Percentiles rank a stretch among this genome's conserved stretches.
Evolutionary conservation across 2,888 invertebrate genomes (phyloP).

Genomic region (Dryadula phaetusa): DNA sequence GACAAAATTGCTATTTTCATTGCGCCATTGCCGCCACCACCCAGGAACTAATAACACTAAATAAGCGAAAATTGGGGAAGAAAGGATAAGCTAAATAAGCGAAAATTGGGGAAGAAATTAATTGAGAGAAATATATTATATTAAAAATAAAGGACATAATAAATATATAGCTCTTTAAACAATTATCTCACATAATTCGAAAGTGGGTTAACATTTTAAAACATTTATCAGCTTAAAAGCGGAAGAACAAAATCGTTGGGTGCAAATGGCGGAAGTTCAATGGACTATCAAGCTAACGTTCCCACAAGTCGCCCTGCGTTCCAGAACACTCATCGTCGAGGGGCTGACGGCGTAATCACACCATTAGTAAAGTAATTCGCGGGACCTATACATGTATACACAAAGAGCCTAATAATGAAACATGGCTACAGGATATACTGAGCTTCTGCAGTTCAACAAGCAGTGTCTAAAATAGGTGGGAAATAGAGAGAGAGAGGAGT

Average conservation of each 20-base stretch:
- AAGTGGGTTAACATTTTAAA: constrained; percentile 10
- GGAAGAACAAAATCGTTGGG: constrained; percentile 40
- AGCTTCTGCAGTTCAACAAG: not conserved
- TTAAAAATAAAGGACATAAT: not conserved
- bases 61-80: too few species aligned
- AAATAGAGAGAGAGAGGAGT: not conserved
- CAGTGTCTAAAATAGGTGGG: not conserved
- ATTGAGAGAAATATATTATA: too few species aligned
- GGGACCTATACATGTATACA: constrained; percentile 6
- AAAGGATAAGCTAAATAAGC: too few species aligned
- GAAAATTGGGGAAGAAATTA: not conserved
- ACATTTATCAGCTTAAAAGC: constrained; percentile 30
- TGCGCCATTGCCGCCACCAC: too few species aligned
- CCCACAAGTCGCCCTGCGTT: constrained; percentile 40
- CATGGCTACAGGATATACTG: not conserved
- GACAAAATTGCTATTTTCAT: too few species aligned
- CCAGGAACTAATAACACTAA: too few species aligned
- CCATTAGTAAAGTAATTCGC: constrained; percentile 19
- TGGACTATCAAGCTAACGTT: constrained; percentile 43
- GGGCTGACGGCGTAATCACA: constrained; percentile 24
- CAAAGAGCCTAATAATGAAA: not conserved
- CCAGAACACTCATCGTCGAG: constrained; percentile 23
- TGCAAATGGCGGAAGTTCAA: constrained; percentile 49
- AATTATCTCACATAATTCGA: constrained; percentile 3
- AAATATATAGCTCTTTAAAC: not conserved